Evolutionary conservation across 2,888 invertebrate genomes (phyloP), one percentile per base, ranked within the genome.

Genomic region (Macaria notata): DNA sequence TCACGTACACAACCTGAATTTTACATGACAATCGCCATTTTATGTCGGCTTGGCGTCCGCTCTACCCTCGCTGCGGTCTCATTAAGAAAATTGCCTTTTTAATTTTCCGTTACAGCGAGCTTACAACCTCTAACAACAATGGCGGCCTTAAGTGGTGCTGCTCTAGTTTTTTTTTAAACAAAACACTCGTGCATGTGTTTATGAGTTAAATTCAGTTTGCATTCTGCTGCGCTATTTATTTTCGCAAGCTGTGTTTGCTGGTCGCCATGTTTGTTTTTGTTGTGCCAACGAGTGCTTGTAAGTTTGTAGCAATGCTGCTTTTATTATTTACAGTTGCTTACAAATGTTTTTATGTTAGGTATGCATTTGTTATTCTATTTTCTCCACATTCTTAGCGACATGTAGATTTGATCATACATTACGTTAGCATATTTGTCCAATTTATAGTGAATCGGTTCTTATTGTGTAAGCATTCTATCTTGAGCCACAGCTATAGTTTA

Each of bases 21-120:
- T 48, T 42, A 51, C 42, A 42, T 50, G 31, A 48, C 41, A 46
- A 46, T 41, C 48, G 45, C 42, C 44, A 49, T 55, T 59, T 49
- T 58, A 3, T 48, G 54, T 49, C 56, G 45, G 54, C 51, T 51
- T 49, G 39, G 63, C 64, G 55, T 68, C 66, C 61, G 65, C 69
- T 71, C 68, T 71, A 78, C 78, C 78, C 77, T 72, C 69, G 50
- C 70, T 72, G 76, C 66, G 72, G 75, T 71, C 75, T 84, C 82
- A 86, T 86, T 86, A 86, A 73, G 79, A 78, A 83, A 84, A 86
- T 87, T 79, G 80, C 81, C 81, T 81, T 86, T 86, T 86, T 86
- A 88, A 88, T 86, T 86, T 85, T 83, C 84, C 79, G 79, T 81
- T 71, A 81, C 77, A 72, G 69, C 73, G 79, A 69, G 67, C 71